phyloP scores from a whole-genome alignment of 1,140 invertebrate genomes.

The Ctenoplectra terminalis region DNA sequence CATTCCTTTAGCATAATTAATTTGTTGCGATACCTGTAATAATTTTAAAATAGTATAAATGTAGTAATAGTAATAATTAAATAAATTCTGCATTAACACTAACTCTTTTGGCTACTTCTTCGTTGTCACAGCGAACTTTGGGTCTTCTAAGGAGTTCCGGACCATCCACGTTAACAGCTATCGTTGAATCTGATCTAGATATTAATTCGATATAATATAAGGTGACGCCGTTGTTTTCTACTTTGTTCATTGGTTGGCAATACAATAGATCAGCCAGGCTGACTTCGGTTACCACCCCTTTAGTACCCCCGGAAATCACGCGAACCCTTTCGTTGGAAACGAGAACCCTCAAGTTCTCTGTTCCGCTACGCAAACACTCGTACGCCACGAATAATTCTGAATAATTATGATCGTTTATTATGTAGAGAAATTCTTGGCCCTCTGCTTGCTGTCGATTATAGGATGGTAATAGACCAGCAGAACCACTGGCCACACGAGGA shows the following conservation, averaged over 20 bases:
- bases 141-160: constrained; percentile 87
- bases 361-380: constrained; percentile 89
- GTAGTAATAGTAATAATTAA: background rate
- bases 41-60: background rate
- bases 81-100: constrained; percentile 72
- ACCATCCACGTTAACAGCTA: constrained; percentile 78
- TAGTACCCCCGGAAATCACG: constrained; percentile 80
- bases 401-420: constrained; percentile 90
- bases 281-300: constrained; percentile 80
- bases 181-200: constrained; percentile 84
- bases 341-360: constrained; percentile 91
- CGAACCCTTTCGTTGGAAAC: constrained; percentile 81
- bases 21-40: constrained; percentile 86
- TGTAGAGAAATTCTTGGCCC: constrained; percentile 93
- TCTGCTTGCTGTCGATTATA: constrained; percentile 90
- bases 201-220: constrained; percentile 91
- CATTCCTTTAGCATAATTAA: constrained; percentile 94
- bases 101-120: constrained; percentile 90
- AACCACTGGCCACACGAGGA: constrained; percentile 91
- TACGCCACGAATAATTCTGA: constrained; percentile 93
- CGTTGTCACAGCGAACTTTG: constrained; percentile 92
- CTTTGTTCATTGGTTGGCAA: constrained; percentile 84
- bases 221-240: constrained; percentile 81
- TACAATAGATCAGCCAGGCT: constrained; percentile 84
- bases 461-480: constrained; percentile 91